Evolutionary conservation across 2,797 vertebrate species (phyloP), one percentile per base, ranked within the genome.

Genomic region (Prunella strophiata): DNA sequence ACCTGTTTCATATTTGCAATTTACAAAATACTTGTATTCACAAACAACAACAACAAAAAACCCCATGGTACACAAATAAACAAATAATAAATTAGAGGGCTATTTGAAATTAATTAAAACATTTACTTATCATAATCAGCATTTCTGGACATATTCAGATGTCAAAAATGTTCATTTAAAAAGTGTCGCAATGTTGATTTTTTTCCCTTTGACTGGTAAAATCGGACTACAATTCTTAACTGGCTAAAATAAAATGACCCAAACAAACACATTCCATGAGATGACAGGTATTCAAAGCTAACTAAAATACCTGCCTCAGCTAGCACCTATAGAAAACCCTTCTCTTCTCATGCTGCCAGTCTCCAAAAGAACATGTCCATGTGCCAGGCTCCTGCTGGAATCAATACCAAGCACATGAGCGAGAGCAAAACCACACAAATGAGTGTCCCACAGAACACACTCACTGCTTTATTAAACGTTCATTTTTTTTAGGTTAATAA

Each of bases 341-440:
- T 52, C 38, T 57, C 42, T 63, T 80, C 29, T 30, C 45, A 38
- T 2, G 32, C 11, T 72, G 38, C 42, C 61, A 38, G 15, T 30
- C 61, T 38, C 51, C 52, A 54, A 26, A 40, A 47, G 29, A 73
- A 8, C 3, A 16, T 2, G 11, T 66, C 59, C n/a, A 10, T 0
- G 0, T 66, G 34, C 38, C 65, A 65, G 63, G 23, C 61, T 86
- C 23, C 76, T 75, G 10, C 29, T 19, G 29, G n/a, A 34, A 91
- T 47, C 42, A 75, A 3, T 19, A 63, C 40, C 3, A 45, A 78
- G 13, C 36, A 2, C 30, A 20, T 1, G 5, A 67, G 9, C 0
- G 0, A 36, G 40, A 30, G 38, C 27, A 86, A 68, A 93, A 81
- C 2, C 25, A 76, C 61, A 71, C 16, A 47, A 61, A 36, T 0